These are phyloP conservation scores for Euthynnus affinis DNA, from an alignment of 2,797 vertebrate species.

Conservation along the genomic window DNA sequence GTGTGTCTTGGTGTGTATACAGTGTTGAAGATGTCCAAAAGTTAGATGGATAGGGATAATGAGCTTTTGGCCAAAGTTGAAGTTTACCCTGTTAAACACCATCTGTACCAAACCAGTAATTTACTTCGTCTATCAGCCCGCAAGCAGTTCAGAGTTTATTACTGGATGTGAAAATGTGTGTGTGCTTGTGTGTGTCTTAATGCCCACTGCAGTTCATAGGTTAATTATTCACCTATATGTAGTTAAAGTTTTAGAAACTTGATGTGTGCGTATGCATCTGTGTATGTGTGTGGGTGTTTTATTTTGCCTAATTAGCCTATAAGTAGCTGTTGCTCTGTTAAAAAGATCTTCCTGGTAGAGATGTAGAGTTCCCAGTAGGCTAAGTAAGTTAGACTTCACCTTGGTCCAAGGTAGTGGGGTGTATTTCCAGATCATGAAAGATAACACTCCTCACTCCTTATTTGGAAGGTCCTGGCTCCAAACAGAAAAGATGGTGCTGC, in stretches of 20 bases:
- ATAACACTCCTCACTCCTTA: too few species aligned
- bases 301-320: constrained; percentile 20
- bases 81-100: constrained; percentile 7
- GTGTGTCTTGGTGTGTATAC: not conserved
- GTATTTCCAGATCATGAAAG: too few species aligned
- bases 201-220: not conserved
- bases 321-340: not conserved
- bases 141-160: constrained; percentile 8
- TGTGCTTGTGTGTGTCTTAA: not conserved
- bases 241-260: constrained; percentile 36
- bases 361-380: too few species aligned
- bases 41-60: constrained; percentile 15
- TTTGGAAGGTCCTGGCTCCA: too few species aligned
- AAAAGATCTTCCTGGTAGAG: too few species aligned
- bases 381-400: too few species aligned
- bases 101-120: not conserved
- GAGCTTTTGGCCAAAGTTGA: constrained; percentile 12
- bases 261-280: not conserved
- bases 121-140: not conserved
- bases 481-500: too few species aligned
- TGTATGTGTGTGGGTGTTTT: not conserved
- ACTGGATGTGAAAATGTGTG: constrained; percentile 6
- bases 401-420: too few species aligned
- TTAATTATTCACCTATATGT: constrained; percentile 26
- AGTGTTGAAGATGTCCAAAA: not conserved